phyloP scores from a whole-genome alignment of 23 tunicate genomes.

The Oikopleura dioica region DNA sequence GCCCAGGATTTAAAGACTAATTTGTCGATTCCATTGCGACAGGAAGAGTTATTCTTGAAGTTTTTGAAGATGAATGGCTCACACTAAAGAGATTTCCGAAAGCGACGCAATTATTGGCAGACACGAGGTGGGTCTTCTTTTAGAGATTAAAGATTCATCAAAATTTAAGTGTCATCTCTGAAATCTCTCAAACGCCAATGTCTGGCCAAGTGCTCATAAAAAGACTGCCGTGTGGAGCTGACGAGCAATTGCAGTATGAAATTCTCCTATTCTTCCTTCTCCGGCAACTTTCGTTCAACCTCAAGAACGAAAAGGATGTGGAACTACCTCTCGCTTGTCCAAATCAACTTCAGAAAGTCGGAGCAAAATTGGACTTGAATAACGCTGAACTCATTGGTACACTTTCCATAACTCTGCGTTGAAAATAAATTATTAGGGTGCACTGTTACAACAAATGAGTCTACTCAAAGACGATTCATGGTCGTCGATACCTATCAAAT shows the following conservation, averaged over 20 bases:
- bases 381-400: constrained; percentile 1
- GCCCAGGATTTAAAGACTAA: not conserved
- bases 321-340: not conserved
- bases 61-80: constrained; percentile 89
- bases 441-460: constrained; percentile 38
- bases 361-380: constrained; percentile 9
- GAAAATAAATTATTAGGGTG: no score
- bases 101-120: not conserved
- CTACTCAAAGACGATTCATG: constrained; percentile 40
- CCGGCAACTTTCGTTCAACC: not conserved
- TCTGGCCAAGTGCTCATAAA: constrained; percentile 70
- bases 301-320: not conserved
- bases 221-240: constrained; percentile 86
- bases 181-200: constrained; percentile 51
- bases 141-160: not conserved
- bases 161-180: not conserved
- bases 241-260: constrained; percentile 32
- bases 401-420: no score
- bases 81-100: not conserved
- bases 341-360: not conserved
- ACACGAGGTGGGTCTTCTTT: not conserved
- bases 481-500: constrained; percentile 89
- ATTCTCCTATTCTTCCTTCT: not conserved
- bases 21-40: constrained; percentile 18
- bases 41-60: constrained; percentile 91